Percentiles rank a stretch among this genome's conserved stretches.
phyloP scores from a whole-genome alignment of 2,113 vertebrate genomes.

The Plecturocebus donacophilus region DNA sequence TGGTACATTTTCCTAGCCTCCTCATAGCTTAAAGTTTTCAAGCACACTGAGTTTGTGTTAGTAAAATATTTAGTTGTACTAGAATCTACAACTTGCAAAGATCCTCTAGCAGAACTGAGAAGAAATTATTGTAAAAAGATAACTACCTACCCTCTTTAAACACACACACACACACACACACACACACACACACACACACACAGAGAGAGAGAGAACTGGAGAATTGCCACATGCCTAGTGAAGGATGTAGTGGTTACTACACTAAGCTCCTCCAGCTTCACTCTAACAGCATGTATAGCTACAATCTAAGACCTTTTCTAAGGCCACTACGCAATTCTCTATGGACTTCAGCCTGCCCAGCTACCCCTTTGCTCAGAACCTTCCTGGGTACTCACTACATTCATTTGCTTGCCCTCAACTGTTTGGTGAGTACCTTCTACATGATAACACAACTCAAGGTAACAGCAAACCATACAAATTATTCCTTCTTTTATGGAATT shows the following conservation, averaged over 20 bases:
- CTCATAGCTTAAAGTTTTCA: background rate
- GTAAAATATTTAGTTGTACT: background rate
- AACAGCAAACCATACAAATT: background rate
- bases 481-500: background rate
- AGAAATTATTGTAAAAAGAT: slow-evolving; percentile 25
- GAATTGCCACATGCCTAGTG: background rate
- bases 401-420: background rate
- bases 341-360: background rate
- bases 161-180: background rate
- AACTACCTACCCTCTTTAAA: background rate
- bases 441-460: background rate
- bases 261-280: background rate
- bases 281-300: background rate
- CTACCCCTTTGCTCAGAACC: background rate
- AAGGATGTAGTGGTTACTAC: background rate
- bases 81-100: background rate
- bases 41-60: background rate
- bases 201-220: background rate
- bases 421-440: background rate
- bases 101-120: background rate
- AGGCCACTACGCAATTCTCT: background rate
- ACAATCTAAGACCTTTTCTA: background rate
- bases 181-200: background rate
- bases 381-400: fast-evolving
- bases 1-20: background rate